Conservation (phyloP, 2,888 invertebrate genomes). For the Lysandra bellargus region DNA sequence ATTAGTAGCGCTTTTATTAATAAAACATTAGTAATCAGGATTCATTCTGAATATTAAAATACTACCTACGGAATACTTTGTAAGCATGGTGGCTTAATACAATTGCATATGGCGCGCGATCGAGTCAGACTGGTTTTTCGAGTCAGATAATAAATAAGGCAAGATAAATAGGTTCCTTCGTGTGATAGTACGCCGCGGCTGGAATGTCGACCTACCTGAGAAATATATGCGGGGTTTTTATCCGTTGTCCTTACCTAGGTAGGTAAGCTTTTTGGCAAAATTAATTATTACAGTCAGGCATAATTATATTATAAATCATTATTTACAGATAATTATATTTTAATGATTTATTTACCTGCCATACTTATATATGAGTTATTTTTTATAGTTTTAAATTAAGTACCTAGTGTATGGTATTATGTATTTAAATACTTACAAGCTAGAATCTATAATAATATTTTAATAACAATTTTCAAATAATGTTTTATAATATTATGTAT, state of each 20-base stretch:
- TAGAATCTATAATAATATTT: no score
- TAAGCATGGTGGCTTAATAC: conserved; percentile 6
- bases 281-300: neutral
- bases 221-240: conserved; percentile 17
- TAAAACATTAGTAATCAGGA: neutral
- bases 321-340: neutral
- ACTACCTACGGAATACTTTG: neutral
- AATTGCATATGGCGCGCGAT: conserved; percentile 38
- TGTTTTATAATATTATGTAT: no score
- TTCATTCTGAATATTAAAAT: neutral
- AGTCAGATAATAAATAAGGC: conserved; percentile 77
- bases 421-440: no score
- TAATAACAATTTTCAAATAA: no score
- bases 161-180: conserved; percentile 79
- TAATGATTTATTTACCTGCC: neutral
- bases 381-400: no score
- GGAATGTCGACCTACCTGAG: conserved; percentile 41
- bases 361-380: neutral
- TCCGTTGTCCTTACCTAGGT: conserved; percentile 21
- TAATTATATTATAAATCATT: neutral
- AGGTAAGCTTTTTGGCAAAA: neutral
- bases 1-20: neutral
- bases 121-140: conserved; percentile 68
- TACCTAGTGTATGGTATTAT: no score
- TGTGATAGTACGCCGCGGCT: conserved; percentile 71